phyloP scores from a whole-genome alignment of 2,797 vertebrate species.

The Spheniscus humboldti region DNA sequence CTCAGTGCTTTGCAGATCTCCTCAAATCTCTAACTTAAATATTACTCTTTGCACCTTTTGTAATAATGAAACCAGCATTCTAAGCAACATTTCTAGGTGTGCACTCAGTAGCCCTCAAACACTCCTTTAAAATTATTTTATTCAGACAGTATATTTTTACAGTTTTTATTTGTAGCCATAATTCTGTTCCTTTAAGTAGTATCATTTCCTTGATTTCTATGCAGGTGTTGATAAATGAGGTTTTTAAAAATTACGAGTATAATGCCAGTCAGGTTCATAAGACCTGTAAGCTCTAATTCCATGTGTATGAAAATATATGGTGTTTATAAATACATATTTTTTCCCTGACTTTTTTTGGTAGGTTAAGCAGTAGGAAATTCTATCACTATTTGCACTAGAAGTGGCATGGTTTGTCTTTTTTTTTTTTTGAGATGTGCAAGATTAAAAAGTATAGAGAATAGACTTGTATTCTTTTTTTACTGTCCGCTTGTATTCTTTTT shows the following conservation, averaged over 20 bases:
- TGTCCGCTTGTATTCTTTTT: constrained; percentile 17
- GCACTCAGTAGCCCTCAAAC: neutral
- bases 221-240: neutral
- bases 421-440: neutral
- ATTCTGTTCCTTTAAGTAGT: neutral
- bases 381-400: neutral
- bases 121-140: neutral
- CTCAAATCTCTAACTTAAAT: neutral
- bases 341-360: neutral
- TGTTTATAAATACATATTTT: neutral
- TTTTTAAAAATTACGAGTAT: neutral
- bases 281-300: neutral
- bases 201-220: neutral
- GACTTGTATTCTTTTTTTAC: constrained; percentile 30
- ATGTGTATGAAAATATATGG: neutral
- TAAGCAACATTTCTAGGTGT: neutral
- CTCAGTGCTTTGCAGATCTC: neutral
- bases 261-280: neutral
- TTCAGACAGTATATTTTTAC: neutral
- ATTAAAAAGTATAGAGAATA: neutral
- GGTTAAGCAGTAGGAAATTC: neutral
- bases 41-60: neutral
- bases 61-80: neutral
- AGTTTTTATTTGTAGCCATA: neutral
- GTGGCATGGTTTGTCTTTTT: neutral